Evolutionary conservation across 35 echinoderm and acorn worm genomes (phyloP), one percentile per base, ranked within the genome.

Genomic region (Heliocidaris erythrogramma): DNA sequence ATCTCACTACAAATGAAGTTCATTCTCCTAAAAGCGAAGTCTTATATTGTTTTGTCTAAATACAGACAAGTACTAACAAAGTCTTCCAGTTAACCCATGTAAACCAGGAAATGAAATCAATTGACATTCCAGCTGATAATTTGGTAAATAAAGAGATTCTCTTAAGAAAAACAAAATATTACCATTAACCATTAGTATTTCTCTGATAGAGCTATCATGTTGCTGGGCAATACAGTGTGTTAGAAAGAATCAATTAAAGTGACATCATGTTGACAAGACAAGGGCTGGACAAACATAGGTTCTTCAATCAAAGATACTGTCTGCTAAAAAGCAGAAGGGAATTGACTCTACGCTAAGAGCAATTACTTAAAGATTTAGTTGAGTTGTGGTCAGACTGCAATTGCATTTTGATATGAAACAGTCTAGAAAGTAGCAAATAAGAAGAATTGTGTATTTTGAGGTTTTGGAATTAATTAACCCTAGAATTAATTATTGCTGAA

Each of bases 161-260:
- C 4, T 21, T 21, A 27, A 27, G 65, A 78, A 78, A 78, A 78
- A 18, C 65, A 78, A 78, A 78, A 78, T n/a, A 78, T 7, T 78
- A 78, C 65, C 8, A n/a, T 78, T n/a, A 78, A 78, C 65, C 35
- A 42, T 42, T 3, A 42, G 35, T 42, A 42, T 42, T 78, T 24
- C n/a, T 78, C 3, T 78, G 65, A 78, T 21, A 0, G 65, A 21
- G 18, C 1, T 27, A 18, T 78, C 65, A 21, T 27, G 65, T 78
- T 78, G 65, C 65, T 78, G 65, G 65, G 65, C 65, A 78, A 78
- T 78, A n/a, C 27, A 78, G 5, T 4, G 65, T 78, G 65, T 78
- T 21, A 78, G 65, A 78, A 78, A n/a, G 65, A 78, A 78, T n/a
- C 65, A 78, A 78, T 78, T 78, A 78, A 78, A 78, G 65, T 27